Percentiles rank a stretch among this genome's conserved stretches.
phyloP scores from a whole-genome alignment of 2,797 vertebrate genomes.

The Sebastes variabilis region DNA sequence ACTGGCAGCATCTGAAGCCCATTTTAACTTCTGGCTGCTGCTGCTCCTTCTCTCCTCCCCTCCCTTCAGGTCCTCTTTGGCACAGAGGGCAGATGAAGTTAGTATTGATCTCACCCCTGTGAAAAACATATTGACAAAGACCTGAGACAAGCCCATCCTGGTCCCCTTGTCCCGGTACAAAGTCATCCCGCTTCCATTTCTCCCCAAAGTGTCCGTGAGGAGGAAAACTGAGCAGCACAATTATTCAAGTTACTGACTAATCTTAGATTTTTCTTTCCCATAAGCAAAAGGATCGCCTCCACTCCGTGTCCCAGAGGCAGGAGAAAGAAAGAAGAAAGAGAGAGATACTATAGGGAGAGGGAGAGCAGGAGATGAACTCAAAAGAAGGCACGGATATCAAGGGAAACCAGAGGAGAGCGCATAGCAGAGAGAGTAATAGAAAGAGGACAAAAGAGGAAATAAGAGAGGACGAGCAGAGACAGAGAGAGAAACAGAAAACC shows the following conservation, averaged over 20 bases:
- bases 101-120: conserved; percentile 60
- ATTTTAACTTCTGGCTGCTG: conserved; percentile 29
- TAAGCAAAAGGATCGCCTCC: conserved; percentile 17
- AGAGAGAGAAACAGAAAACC: conserved; percentile 22
- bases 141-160: conserved; percentile 24
- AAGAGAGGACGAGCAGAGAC: conserved; percentile 22
- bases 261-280: neutral
- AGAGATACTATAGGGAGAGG: neutral
- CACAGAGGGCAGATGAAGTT: conserved; percentile 45
- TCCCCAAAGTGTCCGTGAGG: conserved; percentile 13
- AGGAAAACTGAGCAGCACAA: conserved; percentile 27
- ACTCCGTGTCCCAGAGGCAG: conserved; percentile 36
- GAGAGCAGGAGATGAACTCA: conserved; percentile 24
- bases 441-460: conserved; percentile 59
- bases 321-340: neutral
- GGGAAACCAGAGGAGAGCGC: conserved; percentile 47
- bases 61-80: conserved; percentile 35
- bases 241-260: conserved; percentile 38
- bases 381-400: conserved; percentile 45
- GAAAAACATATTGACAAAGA: conserved; percentile 60
- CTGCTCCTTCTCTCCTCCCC: neutral
- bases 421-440: conserved; percentile 36
- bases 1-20: neutral
- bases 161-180: conserved; percentile 30
- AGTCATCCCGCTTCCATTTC: neutral